Conservation (phyloP, 2,888 invertebrate genomes). For the Pterostichus niger region DNA sequence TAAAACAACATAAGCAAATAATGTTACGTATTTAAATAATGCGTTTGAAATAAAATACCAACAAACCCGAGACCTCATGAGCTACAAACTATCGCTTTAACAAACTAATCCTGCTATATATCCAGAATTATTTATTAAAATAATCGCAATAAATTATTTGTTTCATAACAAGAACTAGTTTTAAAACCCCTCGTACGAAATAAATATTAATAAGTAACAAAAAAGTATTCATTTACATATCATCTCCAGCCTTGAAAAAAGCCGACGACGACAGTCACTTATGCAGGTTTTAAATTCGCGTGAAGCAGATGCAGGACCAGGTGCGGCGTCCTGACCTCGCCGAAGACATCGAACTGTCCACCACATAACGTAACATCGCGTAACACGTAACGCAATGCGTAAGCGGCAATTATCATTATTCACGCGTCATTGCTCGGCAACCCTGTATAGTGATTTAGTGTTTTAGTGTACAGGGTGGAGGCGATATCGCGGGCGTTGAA, state of each 20-base stretch:
- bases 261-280: neutral
- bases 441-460: constrained; percentile 23
- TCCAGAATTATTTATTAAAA: too few relatives aligned
- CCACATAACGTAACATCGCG: constrained; percentile 1
- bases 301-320: constrained; percentile 59
- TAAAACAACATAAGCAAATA: too few relatives aligned
- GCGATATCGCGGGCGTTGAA: constrained; percentile 35
- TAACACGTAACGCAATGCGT: too few relatives aligned
- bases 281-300: constrained; percentile 40
- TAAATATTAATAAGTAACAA: too few relatives aligned
- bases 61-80: too few relatives aligned
- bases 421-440: constrained; percentile 16
- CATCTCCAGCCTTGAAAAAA: too few relatives aligned
- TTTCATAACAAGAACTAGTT: neutral
- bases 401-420: neutral
- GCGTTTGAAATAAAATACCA: too few relatives aligned
- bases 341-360: constrained; percentile 24
- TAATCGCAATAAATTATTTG: too few relatives aligned
- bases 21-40: too few relatives aligned
- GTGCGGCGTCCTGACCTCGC: constrained; percentile 54
- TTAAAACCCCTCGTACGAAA: neutral
- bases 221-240: neutral
- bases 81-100: too few relatives aligned
- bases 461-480: constrained; percentile 18
- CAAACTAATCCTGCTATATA: too few relatives aligned